Conservation (phyloP, 2,797 vertebrate species). For the Xerus rutilus region DNA sequence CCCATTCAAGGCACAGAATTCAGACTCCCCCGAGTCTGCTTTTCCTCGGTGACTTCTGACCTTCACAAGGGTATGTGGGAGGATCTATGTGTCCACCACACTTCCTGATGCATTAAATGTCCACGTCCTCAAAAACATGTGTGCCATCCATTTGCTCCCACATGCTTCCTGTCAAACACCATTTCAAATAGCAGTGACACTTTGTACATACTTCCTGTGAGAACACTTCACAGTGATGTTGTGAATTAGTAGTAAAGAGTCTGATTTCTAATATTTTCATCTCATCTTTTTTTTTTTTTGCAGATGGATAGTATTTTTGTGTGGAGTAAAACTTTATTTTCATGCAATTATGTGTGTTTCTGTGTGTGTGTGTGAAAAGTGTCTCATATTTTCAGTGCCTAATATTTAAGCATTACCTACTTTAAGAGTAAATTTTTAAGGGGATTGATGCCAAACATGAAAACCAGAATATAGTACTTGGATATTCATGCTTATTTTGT, state of each 20-base stretch:
- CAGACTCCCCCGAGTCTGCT: not conserved
- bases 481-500: not conserved
- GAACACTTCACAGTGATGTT: not conserved
- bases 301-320: not conserved
- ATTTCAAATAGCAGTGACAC: not conserved
- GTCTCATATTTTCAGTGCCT: not conserved
- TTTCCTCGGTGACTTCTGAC: not conserved
- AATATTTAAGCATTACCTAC: not conserved
- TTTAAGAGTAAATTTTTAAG: not conserved
- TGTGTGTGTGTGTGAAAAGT: not conserved
- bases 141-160: not conserved
- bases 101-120: not conserved
- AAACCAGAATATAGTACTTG: not conserved
- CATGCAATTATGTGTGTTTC: not conserved
- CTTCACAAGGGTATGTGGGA: not conserved
- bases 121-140: not conserved
- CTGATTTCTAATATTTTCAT: not conserved
- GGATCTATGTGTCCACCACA: fast-evolving
- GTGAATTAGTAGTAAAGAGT: not conserved
- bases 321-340: not conserved
- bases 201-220: not conserved
- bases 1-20: not conserved
- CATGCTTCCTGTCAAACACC: not conserved
- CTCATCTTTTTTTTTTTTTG: not conserved
- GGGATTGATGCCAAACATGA: not conserved